Conservation (phyloP, 2,888 invertebrate species). For the Malacosoma neustria region DNA sequence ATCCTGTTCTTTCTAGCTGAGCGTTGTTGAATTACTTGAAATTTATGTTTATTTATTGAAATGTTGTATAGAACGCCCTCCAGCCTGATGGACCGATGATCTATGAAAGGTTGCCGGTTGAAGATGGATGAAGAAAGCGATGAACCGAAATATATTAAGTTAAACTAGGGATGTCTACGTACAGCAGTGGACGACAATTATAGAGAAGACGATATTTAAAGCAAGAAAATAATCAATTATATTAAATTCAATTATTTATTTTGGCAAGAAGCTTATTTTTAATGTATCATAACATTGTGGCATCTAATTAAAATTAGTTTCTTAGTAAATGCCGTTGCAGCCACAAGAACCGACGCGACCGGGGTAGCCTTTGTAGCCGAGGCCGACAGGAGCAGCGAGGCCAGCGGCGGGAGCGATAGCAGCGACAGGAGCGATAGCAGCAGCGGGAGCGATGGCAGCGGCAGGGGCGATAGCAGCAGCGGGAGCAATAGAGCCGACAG, state of each 20-base stretch:
- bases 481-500: constrained; percentile 10
- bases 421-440: constrained; percentile 2
- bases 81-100: no score
- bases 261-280: background rate
- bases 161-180: no score
- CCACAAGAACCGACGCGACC: background rate
- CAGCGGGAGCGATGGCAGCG: constrained; percentile 7
- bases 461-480: constrained; percentile 7
- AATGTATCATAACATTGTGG: background rate
- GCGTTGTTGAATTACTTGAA: background rate
- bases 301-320: background rate
- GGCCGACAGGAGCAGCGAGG: constrained; percentile 4
- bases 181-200: no score
- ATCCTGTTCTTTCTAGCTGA: background rate
- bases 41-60: background rate
- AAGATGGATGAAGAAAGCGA: no score
- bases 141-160: no score
- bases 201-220: no score
- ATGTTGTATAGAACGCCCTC: no score
- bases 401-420: constrained; percentile 11
- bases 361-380: constrained; percentile 1
- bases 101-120: no score
- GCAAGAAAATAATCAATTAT: no score
- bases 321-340: background rate
- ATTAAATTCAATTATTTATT: no score